These are phyloP conservation scores for Styela plicata DNA, from an alignment of 23 tunicate genomes.

Conservation along the genomic window DNA sequence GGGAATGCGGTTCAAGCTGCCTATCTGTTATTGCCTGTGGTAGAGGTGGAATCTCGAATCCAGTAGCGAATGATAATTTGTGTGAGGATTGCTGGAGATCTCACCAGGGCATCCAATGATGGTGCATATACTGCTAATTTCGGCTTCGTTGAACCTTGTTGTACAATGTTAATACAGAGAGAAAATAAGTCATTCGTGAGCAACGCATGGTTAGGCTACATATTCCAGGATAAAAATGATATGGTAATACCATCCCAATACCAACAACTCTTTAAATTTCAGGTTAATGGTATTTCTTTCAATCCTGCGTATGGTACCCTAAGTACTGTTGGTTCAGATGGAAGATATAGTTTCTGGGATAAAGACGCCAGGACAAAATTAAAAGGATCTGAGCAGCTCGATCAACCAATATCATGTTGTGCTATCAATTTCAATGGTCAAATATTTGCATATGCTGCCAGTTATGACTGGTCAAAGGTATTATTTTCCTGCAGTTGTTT, in stretches of 20 bases:
- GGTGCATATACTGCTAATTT: too few relatives aligned
- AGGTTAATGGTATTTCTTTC: conserved; percentile 90
- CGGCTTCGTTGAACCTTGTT: background rate
- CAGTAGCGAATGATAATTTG: too few relatives aligned
- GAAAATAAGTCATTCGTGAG: background rate
- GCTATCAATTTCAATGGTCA: conserved; percentile 78
- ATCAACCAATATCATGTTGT: conserved; percentile 92
- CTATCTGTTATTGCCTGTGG: too few relatives aligned
- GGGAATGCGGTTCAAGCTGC: too few relatives aligned
- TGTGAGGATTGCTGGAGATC: too few relatives aligned
- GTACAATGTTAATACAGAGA: background rate
- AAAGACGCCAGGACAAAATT: conserved; percentile 92
- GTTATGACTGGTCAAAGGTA: conserved; percentile 95
- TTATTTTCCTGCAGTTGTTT: too few relatives aligned
- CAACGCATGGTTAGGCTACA: too few relatives aligned
- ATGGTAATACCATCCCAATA: background rate
- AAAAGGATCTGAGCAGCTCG: conserved; percentile 81
- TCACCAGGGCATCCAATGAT: too few relatives aligned
- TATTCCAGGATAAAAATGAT: background rate
- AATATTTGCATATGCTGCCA: conserved; percentile 90
- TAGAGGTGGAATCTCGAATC: too few relatives aligned
- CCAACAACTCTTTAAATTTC: background rate
- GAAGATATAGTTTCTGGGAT: conserved; percentile 95
- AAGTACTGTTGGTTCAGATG: conserved; percentile 97
- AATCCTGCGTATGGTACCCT: conserved; percentile 90